phyloP scores from a whole-genome alignment of 1,140 invertebrate species.

The Lordiphosa mommai region DNA sequence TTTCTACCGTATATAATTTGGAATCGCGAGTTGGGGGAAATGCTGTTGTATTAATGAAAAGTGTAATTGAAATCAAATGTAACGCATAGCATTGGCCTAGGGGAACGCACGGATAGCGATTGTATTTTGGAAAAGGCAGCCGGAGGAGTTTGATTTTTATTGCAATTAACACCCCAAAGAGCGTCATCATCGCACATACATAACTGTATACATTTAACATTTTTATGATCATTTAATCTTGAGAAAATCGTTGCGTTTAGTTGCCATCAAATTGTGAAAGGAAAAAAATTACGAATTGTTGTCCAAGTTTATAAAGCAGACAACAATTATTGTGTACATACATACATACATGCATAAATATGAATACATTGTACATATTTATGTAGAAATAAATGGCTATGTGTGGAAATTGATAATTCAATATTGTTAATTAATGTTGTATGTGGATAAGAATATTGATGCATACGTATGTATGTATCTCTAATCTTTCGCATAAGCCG shows the following conservation, averaged over 20 bases:
- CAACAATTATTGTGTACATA: constrained; percentile 17
- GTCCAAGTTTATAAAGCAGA: constrained; percentile 39
- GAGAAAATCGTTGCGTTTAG: constrained; percentile 1
- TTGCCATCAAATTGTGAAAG: constrained; percentile 19
- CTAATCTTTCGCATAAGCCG: too few species aligned
- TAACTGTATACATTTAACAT: constrained; percentile 30
- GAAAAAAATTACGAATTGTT: constrained; percentile 18
- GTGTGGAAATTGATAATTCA: not conserved
- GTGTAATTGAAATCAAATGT: constrained; percentile 68
- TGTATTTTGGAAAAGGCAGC: constrained; percentile 67
- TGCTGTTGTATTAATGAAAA: constrained; percentile 74
- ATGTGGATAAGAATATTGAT: not conserved
- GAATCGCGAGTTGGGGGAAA: constrained; percentile 71
- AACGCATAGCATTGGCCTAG: constrained; percentile 21
- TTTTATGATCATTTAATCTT: constrained; percentile 41
- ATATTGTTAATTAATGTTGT: too few species aligned
- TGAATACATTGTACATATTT: not conserved
- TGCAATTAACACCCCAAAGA: constrained; percentile 38
- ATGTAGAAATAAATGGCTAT: too few species aligned
- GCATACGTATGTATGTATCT: not conserved
- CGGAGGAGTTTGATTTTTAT: constrained; percentile 29
- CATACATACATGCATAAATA: constrained; percentile 6
- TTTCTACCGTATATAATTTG: constrained; percentile 79
- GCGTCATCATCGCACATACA: not conserved
- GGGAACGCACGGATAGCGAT: constrained; percentile 50